Evolutionary conservation across 2,113 vertebrate genomes (phyloP).

Genomic region (Beaufortia kweichowensis): DNA sequence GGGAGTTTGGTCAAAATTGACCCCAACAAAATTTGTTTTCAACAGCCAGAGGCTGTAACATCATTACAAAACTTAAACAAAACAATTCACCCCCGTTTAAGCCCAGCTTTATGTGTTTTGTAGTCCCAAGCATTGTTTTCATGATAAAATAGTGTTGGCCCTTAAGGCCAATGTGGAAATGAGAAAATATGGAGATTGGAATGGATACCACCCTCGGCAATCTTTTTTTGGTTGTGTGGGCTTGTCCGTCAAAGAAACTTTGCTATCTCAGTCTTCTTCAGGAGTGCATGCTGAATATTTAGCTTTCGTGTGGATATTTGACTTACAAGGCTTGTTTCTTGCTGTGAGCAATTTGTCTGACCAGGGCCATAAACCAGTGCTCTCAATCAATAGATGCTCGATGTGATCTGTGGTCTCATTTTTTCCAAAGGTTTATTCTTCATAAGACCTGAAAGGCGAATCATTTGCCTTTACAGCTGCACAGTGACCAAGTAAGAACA

Average conservation of each 20-base stretch:
- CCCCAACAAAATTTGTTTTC: conserved; percentile 33
- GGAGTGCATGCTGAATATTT: conserved; percentile 52
- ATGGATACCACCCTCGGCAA: conserved; percentile 42
- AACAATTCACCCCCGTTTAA: conserved; percentile 33
- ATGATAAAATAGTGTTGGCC: conserved; percentile 57
- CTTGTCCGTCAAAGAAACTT: conserved; percentile 38
- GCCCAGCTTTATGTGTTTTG: conserved; percentile 54
- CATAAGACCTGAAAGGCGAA: conserved; percentile 39
- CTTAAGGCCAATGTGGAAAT: conserved; percentile 47
- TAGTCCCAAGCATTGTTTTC: conserved; percentile 53
- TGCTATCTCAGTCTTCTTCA: conserved; percentile 47
- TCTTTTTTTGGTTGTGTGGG: conserved; percentile 32
- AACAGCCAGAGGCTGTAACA: conserved; percentile 43
- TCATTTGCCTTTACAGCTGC: conserved; percentile 39
- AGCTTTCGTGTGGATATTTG: conserved; percentile 3
- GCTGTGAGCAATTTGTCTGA: conserved; percentile 37
- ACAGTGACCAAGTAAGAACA: conserved; percentile 19
- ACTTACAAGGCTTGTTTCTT: conserved; percentile 17
- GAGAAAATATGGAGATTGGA: conserved; percentile 46
- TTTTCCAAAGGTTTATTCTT: conserved; percentile 32
- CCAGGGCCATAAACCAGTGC: conserved; percentile 26
- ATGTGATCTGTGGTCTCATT: conserved; percentile 43
- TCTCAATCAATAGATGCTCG: conserved; percentile 41
- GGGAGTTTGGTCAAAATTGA: conserved; percentile 52
- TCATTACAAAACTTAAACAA: conserved; percentile 48